Conservation (phyloP, 2,797 vertebrate species). For the Peromyscus eremicus region DNA sequence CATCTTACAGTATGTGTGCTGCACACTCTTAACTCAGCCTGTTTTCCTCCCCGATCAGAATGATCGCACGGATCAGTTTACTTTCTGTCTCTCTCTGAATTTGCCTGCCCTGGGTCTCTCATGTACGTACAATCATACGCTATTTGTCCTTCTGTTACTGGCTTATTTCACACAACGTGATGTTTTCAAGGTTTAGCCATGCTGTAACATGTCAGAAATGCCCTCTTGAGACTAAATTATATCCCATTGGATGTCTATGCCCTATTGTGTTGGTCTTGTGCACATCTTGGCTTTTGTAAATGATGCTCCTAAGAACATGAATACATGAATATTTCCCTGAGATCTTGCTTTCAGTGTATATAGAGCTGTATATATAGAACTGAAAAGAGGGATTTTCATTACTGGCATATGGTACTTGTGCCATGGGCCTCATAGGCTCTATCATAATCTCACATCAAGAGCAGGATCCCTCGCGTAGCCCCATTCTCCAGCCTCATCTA, state of each 20-base stretch:
- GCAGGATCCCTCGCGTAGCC: neutral
- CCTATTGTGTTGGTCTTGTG: neutral
- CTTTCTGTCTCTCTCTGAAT: neutral
- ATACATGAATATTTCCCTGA: neutral
- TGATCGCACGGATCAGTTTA: neutral
- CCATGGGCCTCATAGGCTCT: neutral
- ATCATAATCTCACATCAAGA: rapidly evolving
- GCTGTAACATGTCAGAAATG: neutral
- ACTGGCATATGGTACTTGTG: neutral
- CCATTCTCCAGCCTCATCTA: neutral
- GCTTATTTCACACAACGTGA: neutral
- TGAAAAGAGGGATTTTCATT: neutral
- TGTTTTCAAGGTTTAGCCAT: neutral
- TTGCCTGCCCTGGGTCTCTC: neutral
- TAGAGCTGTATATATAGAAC: neutral
- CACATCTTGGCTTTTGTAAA: neutral
- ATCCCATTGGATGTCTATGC: neutral
- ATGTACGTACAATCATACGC: too few species aligned
- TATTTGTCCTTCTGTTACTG: neutral
- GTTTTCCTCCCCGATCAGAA: neutral
- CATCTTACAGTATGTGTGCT: neutral
- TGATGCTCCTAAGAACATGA: neutral
- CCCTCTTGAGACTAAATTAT: neutral
- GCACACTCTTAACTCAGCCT: neutral
- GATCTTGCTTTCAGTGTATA: neutral